Evolutionary conservation across 2,797 vertebrate genomes (phyloP).

Genomic region (Morelia viridis): DNA sequence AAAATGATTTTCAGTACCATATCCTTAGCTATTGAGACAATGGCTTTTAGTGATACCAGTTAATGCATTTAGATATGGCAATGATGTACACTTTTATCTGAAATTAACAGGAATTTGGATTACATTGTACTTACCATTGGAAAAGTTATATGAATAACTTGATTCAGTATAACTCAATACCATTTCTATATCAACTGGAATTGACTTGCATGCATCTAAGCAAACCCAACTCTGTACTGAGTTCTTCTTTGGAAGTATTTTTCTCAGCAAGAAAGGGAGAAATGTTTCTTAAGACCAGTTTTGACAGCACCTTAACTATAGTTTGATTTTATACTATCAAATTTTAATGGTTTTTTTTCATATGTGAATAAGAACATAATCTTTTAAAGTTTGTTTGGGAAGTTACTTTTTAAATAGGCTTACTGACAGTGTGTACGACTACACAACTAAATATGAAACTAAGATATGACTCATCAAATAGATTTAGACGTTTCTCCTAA

Average conservation of each 20-base stretch:
- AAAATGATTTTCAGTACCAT: not conserved
- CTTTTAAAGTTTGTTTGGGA: slow-evolving; percentile 4
- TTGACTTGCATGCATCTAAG: not conserved
- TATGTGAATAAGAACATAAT: slow-evolving; percentile 2
- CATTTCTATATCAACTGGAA: not conserved
- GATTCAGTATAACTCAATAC: not conserved
- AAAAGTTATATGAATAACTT: not conserved
- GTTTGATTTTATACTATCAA: not conserved
- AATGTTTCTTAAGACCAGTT: not conserved
- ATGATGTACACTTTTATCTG: not conserved
- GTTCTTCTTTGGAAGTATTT: not conserved
- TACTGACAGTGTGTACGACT: slow-evolving; percentile 21
- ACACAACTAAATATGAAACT: slow-evolving; percentile 19
- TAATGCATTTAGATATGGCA: not conserved
- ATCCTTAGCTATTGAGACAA: not conserved
- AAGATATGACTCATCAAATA: slow-evolving; percentile 36
- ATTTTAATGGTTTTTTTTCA: slow-evolving; percentile 1
- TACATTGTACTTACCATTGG: not conserved
- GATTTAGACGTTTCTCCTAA: slow-evolving; percentile 54
- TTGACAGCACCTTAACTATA: not conserved
- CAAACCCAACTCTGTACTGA: not conserved
- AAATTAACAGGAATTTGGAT: not conserved
- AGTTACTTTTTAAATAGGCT: slow-evolving; percentile 27
- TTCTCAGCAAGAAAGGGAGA: not conserved
- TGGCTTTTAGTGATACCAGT: not conserved